Evolutionary conservation across 2,113 vertebrate genomes (phyloP).

Genomic region (Labeo catla): DNA sequence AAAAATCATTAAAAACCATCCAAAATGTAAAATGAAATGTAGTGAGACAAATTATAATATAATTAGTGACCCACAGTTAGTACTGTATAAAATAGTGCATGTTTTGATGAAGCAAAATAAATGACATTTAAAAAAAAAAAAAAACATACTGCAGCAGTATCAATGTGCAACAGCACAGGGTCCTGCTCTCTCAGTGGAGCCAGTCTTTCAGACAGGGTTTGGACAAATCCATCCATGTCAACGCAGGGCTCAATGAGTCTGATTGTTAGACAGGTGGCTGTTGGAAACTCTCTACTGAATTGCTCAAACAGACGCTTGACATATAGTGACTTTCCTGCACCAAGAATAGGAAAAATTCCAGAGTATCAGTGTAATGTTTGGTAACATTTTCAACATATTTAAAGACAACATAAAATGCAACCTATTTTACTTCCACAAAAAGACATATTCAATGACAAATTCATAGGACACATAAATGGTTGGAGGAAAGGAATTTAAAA

Average conservation of each 20-base stretch:
- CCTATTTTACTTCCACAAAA: not conserved
- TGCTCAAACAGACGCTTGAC: conserved; percentile 72
- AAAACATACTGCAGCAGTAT: conserved; percentile 70
- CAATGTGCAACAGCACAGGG: conserved; percentile 73
- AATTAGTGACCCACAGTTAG: not conserved
- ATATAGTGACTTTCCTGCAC: conserved; percentile 77
- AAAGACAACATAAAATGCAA: not conserved
- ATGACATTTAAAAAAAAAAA: not conserved
- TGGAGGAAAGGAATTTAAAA: not conserved
- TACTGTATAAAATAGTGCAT: not conserved
- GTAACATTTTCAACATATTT: not conserved
- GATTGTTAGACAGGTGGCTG: conserved; percentile 62
- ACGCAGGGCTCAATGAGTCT: conserved; percentile 70
- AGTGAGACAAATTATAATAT: not conserved
- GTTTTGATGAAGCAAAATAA: not conserved
- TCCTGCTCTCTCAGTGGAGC: conserved; percentile 61
- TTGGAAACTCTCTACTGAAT: conserved; percentile 52
- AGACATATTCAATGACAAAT: not conserved
- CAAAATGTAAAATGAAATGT: not conserved
- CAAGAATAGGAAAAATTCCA: not conserved
- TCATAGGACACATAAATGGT: not conserved
- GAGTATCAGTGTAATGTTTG: not conserved
- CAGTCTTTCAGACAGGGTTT: conserved; percentile 63
- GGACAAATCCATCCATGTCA: conserved; percentile 65
- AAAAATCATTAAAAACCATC: not conserved